phyloP scores from a whole-genome alignment of 2,113 vertebrate species.

The Phoxinus phoxinus region DNA sequence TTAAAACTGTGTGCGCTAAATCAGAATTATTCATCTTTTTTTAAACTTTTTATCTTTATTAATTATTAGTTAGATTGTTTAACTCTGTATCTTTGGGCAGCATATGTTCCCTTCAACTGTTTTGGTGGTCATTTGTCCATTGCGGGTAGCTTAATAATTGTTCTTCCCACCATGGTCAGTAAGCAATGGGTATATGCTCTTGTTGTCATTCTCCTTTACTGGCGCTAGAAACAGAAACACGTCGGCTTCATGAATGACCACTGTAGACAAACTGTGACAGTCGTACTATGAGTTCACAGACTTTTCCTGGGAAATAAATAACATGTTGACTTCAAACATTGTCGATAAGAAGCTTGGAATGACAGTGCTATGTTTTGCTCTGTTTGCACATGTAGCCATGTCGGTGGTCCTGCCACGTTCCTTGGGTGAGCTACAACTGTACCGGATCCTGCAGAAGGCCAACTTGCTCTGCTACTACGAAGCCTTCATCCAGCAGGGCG shows the following conservation, averaged over 20 bases:
- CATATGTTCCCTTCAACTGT: background rate
- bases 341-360: background rate
- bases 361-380: background rate
- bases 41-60: background rate
- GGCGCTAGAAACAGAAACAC: too few relatives aligned
- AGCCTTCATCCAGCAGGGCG: conserved; percentile 98
- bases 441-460: conserved; percentile 92
- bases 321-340: background rate
- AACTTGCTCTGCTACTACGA: conserved; percentile 97
- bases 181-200: background rate
- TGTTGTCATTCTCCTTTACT: too few relatives aligned
- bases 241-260: too few relatives aligned
- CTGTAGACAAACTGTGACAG: background rate
- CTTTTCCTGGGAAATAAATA: background rate
- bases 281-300: background rate
- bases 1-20: background rate
- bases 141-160: background rate
- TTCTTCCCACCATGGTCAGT: background rate
- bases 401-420: conserved; percentile 91
- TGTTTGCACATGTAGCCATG: conserved; percentile 77
- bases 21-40: background rate
- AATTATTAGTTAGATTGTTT: background rate
- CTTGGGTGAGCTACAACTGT: conserved; percentile 94
- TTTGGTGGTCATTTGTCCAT: background rate
- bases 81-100: background rate